These are phyloP conservation scores for Anaspis maculata DNA, from an alignment of 2,888 invertebrate genomes.

Conservation along the genomic window DNA sequence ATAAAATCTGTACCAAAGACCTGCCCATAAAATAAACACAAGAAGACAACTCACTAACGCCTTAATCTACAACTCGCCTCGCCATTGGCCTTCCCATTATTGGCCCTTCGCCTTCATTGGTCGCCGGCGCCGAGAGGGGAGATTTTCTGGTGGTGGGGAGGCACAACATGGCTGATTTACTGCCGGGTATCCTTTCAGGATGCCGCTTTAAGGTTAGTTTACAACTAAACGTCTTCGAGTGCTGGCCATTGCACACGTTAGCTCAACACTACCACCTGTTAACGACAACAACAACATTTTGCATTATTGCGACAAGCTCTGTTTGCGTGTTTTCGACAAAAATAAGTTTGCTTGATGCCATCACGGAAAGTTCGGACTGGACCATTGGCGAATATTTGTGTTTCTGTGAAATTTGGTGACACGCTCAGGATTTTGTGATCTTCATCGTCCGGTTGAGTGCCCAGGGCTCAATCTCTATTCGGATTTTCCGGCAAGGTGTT, in stretches of 20 bases:
- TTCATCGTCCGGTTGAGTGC: no score
- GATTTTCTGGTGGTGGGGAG: constrained; percentile 24
- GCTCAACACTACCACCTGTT: no score
- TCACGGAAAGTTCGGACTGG: no score
- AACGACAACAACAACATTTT: no score
- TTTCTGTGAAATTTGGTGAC: no score
- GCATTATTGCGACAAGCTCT: no score
- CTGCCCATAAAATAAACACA: constrained; percentile 41
- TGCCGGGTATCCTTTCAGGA: constrained; percentile 23
- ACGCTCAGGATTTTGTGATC: not conserved
- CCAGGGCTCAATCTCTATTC: no score
- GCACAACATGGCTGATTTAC: constrained; percentile 44
- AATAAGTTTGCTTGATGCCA: no score
- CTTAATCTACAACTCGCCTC: constrained; percentile 21
- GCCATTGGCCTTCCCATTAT: constrained; percentile 37
- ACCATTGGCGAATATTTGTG: no score
- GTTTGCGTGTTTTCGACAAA: no score
- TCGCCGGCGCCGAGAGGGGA: constrained; percentile 20
- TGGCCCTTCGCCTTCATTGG: constrained; percentile 28
- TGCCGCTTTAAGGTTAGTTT: constrained; percentile 35
- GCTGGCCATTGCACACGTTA: constrained; percentile 14
- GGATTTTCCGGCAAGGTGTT: constrained; percentile 40
- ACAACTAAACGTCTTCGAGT: constrained; percentile 31
- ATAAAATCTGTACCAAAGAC: constrained; percentile 40
- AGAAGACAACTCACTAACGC: constrained; percentile 33